Conservation (phyloP, 2,888 invertebrate genomes). For the Brenthis ino region DNA sequence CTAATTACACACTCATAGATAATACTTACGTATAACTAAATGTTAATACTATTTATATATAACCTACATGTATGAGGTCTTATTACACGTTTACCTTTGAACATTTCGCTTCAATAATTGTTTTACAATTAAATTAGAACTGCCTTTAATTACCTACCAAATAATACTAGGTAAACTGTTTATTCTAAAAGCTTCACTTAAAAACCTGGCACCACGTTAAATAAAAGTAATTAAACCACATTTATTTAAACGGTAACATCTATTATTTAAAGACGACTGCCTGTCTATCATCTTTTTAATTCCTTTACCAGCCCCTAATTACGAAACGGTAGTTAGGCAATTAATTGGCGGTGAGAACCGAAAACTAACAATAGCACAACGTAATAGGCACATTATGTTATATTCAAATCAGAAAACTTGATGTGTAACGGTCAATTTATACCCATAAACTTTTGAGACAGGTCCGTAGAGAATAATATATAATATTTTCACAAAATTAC, state of each 20-base stretch:
- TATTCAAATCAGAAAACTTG: conserved; percentile 55
- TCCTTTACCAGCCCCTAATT: conserved; percentile 72
- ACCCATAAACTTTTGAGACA: conserved; percentile 23
- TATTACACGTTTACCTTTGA: too few species aligned
- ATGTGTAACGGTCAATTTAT: conserved; percentile 42
- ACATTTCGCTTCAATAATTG: too few species aligned
- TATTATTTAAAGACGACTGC: conserved; percentile 61
- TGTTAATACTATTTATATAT: too few species aligned
- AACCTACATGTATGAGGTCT: too few species aligned
- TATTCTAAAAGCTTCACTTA: background rate
- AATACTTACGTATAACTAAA: too few species aligned
- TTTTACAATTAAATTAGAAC: too few species aligned
- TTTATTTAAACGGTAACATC: conserved; percentile 55
- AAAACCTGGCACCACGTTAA: conserved; percentile 5
- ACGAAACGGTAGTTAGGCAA: conserved; percentile 68
- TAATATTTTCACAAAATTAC: conserved; percentile 6
- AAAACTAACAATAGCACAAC: conserved; percentile 69
- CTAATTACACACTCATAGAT: background rate
- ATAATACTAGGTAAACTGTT: background rate
- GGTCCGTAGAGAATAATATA: conserved; percentile 2
- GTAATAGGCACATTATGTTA: conserved; percentile 52
- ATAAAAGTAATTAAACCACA: conserved; percentile 37
- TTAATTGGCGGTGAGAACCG: conserved; percentile 76
- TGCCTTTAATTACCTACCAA: background rate
- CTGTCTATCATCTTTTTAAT: conserved; percentile 68